These are phyloP conservation scores for Ptilodon capucinus DNA, from an alignment of 2,888 invertebrate genomes.

Conservation along the genomic window DNA sequence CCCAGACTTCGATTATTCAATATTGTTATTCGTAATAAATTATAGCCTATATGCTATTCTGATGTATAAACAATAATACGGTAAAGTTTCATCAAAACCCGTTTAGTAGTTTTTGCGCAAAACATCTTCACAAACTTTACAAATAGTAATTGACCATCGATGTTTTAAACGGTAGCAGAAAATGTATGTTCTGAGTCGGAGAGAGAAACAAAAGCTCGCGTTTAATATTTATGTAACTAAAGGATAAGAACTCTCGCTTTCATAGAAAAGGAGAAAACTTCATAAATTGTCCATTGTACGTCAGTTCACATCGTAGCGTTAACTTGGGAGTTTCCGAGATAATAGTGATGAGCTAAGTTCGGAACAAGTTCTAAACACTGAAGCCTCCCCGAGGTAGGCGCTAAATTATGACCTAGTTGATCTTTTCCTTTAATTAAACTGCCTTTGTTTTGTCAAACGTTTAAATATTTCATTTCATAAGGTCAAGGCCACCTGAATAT, in stretches of 20 bases:
- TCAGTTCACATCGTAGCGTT: not conserved
- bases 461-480: not conserved
- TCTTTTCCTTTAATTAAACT: not conserved
- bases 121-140: too few relatives aligned
- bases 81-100: too few relatives aligned
- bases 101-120: too few relatives aligned
- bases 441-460: not conserved
- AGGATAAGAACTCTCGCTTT: not conserved
- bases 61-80: too few relatives aligned
- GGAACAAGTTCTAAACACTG: not conserved
- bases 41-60: too few relatives aligned
- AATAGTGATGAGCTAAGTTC: not conserved
- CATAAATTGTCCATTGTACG: not conserved
- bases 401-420: not conserved
- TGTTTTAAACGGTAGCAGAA: too few relatives aligned
- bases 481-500: not conserved
- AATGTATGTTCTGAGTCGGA: too few relatives aligned
- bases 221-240: not conserved
- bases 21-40: too few relatives aligned
- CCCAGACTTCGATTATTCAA: too few relatives aligned
- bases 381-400: not conserved
- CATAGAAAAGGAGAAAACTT: not conserved
- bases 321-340: not conserved
- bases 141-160: too few relatives aligned
- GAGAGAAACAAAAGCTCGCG: not conserved